A percentile compares a stretch with the other conserved stretches of the same genome.
These are phyloP conservation scores for Argynnis bischoffii DNA, from an alignment of 2,888 invertebrate species.

Conservation along the genomic window DNA sequence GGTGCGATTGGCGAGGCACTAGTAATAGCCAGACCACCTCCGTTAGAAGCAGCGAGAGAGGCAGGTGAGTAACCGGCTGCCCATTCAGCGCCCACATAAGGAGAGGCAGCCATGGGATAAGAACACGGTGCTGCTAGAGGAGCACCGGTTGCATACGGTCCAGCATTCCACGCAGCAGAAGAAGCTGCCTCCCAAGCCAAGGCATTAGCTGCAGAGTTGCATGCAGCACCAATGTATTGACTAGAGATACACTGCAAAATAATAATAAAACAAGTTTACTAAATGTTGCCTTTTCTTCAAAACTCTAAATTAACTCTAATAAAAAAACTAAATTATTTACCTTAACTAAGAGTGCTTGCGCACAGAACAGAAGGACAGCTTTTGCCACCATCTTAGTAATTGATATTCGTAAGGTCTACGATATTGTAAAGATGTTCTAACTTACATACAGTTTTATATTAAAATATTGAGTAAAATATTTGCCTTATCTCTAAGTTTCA, in stretches of 20 bases:
- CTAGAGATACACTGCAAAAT: conserved; percentile 36
- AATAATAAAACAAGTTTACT: neutral
- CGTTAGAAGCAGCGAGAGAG: conserved; percentile 39
- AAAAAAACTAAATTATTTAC: too few species aligned
- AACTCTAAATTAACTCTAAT: too few species aligned
- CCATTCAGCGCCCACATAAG: conserved; percentile 39
- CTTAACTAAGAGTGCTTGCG: conserved; percentile 47
- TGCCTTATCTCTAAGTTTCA: neutral
- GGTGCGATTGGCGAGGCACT: too few species aligned
- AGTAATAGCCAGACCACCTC: too few species aligned
- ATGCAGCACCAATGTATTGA: conserved; percentile 23
- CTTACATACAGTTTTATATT: neutral
- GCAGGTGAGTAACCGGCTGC: conserved; percentile 48
- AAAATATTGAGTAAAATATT: neutral
- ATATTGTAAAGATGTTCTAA: neutral
- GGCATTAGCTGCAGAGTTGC: conserved; percentile 19
- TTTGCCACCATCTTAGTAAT: conserved; percentile 43
- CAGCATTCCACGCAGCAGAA: conserved; percentile 20
- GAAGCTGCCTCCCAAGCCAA: conserved; percentile 19
- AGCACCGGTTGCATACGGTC: conserved; percentile 23
- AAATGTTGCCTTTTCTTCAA: neutral
- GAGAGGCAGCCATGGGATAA: conserved; percentile 18
- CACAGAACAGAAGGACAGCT: conserved; percentile 45
- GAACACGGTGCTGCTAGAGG: too few species aligned
- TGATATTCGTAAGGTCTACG: neutral